These are phyloP conservation scores for Calliphora vicina DNA, from an alignment of 1,140 invertebrate genomes.

Conservation along the genomic window DNA sequence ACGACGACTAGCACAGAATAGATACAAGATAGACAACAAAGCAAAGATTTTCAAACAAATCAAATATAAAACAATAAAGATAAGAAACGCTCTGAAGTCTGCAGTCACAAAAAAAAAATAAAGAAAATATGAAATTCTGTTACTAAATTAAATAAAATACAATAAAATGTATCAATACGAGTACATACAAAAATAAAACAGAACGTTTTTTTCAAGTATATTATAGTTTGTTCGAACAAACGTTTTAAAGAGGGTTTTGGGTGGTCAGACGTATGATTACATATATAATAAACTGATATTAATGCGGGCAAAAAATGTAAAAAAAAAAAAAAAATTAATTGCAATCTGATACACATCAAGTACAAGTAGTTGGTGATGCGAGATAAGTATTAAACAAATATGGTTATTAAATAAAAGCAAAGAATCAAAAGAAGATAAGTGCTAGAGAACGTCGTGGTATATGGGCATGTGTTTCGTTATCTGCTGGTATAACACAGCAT, in stretches of 20 bases:
- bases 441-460: not conserved
- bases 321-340: not conserved
- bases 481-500: not conserved
- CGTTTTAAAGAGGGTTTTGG: too few species aligned
- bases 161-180: too few species aligned
- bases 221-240: too few species aligned
- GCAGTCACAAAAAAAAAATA: not conserved
- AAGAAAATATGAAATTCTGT: not conserved
- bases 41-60: not conserved
- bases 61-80: not conserved
- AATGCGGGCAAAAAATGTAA: not conserved
- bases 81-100: not conserved
- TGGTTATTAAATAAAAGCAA: not conserved
- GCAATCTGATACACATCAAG: not conserved
- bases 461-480: not conserved
- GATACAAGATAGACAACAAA: not conserved
- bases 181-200: too few species aligned
- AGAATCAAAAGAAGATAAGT: not conserved
- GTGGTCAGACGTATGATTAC: too few species aligned
- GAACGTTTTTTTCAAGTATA: too few species aligned
- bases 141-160: not conserved
- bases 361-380: not conserved
- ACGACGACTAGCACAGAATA: not conserved
- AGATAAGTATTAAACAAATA: conserved; percentile 6
- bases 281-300: not conserved